phyloP scores from a whole-genome alignment of 2,113 vertebrate genomes.

The Spermophilus dauricus region DNA sequence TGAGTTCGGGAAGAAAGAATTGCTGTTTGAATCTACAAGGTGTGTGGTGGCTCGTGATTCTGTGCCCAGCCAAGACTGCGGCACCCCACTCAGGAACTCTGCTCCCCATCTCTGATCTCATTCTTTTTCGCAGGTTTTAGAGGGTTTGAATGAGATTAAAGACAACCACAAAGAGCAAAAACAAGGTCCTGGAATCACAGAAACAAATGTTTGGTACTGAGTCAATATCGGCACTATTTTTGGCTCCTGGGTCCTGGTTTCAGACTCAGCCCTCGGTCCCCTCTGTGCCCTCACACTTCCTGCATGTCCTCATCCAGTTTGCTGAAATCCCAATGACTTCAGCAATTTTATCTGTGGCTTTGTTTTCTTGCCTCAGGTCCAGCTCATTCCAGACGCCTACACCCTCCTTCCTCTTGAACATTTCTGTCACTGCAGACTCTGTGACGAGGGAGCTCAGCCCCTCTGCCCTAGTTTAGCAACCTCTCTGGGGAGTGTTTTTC shows the following conservation, averaged over 20 bases:
- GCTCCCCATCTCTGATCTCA: rapidly evolving
- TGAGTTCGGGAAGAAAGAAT: no score
- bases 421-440: background rate
- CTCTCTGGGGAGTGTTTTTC: background rate
- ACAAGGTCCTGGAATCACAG: background rate
- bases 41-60: no score
- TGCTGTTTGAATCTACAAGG: no score
- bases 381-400: background rate
- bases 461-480: background rate
- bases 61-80: no score
- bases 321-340: background rate
- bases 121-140: background rate
- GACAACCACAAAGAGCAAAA: background rate
- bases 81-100: background rate
- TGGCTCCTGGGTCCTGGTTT: background rate
- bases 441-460: no score
- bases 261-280: background rate
- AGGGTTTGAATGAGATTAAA: background rate
- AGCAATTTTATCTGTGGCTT: background rate
- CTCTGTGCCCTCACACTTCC: rapidly evolving
- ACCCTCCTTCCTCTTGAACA: background rate
- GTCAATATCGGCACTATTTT: background rate
- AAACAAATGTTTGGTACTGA: background rate
- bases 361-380: background rate
- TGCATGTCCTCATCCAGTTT: background rate